Conservation (phyloP, 2,113 vertebrate species). For the Oryzias javanicus region DNA sequence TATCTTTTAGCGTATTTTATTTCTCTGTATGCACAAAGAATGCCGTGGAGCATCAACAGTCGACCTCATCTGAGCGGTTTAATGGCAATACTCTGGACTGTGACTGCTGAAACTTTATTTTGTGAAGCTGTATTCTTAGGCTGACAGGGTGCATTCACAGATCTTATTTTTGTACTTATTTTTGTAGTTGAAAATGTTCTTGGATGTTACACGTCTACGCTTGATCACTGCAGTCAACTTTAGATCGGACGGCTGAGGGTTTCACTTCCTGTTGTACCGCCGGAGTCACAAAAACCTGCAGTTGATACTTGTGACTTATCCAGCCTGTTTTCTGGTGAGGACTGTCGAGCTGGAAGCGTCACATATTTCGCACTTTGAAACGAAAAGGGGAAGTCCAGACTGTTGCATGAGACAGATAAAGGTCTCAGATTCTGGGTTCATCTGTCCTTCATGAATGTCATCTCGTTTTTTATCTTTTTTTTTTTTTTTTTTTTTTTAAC, state of each 20-base stretch:
- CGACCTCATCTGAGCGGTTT: neutral
- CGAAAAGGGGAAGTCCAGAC: slow-evolving; percentile 23
- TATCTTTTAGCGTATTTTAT: slow-evolving; percentile 19
- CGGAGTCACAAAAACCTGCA: slow-evolving; percentile 26
- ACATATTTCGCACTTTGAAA: slow-evolving; percentile 38
- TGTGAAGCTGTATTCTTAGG: slow-evolving; percentile 10
- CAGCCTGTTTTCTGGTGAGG: slow-evolving; percentile 39
- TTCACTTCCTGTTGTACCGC: slow-evolving; percentile 24
- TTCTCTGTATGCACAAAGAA: neutral
- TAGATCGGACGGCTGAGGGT: neutral
- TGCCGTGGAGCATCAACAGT: slow-evolving; percentile 10
- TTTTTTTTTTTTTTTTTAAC: neutral
- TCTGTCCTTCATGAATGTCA: neutral
- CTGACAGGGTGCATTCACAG: slow-evolving; percentile 11
- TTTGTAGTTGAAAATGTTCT: slow-evolving; percentile 4
- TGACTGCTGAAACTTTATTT: neutral
- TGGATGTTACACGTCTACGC: neutral
- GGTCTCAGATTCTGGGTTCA: neutral
- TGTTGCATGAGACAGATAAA: slow-evolving; percentile 8
- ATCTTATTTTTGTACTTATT: slow-evolving; percentile 28
- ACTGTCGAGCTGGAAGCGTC: slow-evolving; percentile 41
- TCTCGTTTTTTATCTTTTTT: neutral
- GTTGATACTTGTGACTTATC: slow-evolving; percentile 36
- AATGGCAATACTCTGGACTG: neutral
- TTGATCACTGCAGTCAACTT: neutral